Percentiles rank a stretch among this genome's conserved stretches.
phyloP scores from a whole-genome alignment of 2,113 vertebrate genomes.

The Nasalis larvatus region DNA sequence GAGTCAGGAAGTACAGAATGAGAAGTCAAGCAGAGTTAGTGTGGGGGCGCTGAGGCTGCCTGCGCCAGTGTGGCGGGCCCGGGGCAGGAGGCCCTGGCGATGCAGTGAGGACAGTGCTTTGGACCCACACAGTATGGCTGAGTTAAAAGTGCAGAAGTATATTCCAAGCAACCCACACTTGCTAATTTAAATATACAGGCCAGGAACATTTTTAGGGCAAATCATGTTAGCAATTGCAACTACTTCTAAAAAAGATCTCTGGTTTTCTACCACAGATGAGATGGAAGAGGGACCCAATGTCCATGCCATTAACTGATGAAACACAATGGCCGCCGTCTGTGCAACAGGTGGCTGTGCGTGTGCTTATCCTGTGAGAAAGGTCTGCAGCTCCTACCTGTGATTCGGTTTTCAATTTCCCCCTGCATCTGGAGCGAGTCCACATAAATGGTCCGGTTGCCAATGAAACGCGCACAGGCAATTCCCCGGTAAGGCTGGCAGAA shows the following conservation, averaged over 20 bases:
- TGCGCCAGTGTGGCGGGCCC: no score
- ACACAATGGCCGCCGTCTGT: background rate
- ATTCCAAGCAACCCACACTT: background rate
- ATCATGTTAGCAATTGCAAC: background rate
- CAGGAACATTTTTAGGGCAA: background rate
- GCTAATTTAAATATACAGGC: background rate
- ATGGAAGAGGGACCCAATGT: accelerated
- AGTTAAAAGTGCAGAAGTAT: no score
- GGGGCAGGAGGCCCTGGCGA: no score
- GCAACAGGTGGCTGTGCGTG: accelerated
- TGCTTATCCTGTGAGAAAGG: accelerated
- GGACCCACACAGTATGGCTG: accelerated
- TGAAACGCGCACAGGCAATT: conserved; percentile 97
- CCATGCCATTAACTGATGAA: background rate
- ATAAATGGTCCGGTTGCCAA: conserved; percentile 97
- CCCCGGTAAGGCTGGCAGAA: conserved; percentile 98
- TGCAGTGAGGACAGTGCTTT: background rate
- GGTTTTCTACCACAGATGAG: background rate
- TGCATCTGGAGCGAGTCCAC: conserved; percentile 99
- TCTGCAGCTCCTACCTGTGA: conserved; percentile 89
- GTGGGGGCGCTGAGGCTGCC: background rate
- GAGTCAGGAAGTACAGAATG: background rate
- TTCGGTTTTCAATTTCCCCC: conserved; percentile 97
- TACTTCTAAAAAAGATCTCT: background rate
- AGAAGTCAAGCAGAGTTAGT: accelerated